Conservation (phyloP, 2,888 invertebrate species). For the Maniola hyperantus region DNA sequence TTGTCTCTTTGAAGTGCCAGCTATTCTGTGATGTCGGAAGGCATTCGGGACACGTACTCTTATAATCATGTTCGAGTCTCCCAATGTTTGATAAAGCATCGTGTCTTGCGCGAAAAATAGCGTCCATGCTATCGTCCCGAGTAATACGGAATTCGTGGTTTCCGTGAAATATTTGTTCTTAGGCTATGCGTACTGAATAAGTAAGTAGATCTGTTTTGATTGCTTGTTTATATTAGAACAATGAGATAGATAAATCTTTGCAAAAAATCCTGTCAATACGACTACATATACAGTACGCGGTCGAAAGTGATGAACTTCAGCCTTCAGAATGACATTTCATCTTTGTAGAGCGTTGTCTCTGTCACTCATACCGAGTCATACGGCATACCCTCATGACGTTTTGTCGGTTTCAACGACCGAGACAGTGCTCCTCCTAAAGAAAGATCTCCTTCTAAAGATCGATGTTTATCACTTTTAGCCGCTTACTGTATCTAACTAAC, state of each 20-base stretch:
- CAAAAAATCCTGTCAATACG: neutral
- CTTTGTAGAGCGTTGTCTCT: too few relatives aligned
- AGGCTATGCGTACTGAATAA: constrained; percentile 22
- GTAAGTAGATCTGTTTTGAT: constrained; percentile 4
- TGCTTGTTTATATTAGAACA: neutral
- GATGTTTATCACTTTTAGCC: too few relatives aligned
- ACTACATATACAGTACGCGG: too few relatives aligned
- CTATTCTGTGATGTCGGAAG: constrained; percentile 57
- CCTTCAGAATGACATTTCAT: too few relatives aligned
- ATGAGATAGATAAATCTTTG: neutral
- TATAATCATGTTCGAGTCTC: constrained; percentile 79
- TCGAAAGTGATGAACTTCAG: too few relatives aligned
- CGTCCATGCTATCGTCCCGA: constrained; percentile 50
- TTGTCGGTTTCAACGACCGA: too few relatives aligned
- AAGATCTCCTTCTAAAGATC: too few relatives aligned
- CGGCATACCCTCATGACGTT: too few relatives aligned
- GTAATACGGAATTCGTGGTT: constrained; percentile 42
- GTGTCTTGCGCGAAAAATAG: constrained; percentile 70
- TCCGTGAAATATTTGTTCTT: constrained; percentile 36
- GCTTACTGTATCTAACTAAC: too few relatives aligned
- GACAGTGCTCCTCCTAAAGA: too few relatives aligned
- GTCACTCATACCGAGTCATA: too few relatives aligned
- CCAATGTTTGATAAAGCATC: constrained; percentile 78
- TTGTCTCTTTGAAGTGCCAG: constrained; percentile 72
- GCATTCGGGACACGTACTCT: constrained; percentile 75